phyloP scores from a whole-genome alignment of 2,888 invertebrate genomes.

The Polia nebulosa region DNA sequence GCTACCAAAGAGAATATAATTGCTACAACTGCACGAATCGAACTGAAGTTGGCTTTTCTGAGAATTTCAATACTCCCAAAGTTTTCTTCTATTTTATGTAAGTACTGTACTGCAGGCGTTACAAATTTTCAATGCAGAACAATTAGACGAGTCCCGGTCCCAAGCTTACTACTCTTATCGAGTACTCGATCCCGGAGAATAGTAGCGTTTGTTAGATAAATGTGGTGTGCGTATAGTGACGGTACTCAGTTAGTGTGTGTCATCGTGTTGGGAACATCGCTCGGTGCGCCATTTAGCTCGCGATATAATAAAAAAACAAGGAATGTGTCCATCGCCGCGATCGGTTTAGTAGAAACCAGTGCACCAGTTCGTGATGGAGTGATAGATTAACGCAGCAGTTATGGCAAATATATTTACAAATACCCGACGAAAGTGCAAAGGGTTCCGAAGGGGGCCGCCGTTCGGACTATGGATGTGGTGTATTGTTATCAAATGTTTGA shows the following conservation, averaged over 20 bases:
- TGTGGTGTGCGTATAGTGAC: conserved; percentile 72
- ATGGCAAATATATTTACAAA: conserved; percentile 80
- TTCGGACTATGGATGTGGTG: conserved; percentile 84
- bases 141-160: conserved; percentile 69
- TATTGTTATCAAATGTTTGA: conserved; percentile 79
- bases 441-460: conserved; percentile 77
- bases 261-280: conserved; percentile 84
- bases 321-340: conserved; percentile 81
- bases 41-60: conserved; percentile 86
- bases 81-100: conserved; percentile 86
- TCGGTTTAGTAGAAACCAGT: conserved; percentile 74
- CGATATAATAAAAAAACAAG: conserved; percentile 80
- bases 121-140: conserved; percentile 74
- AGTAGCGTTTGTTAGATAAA: conserved; percentile 75
- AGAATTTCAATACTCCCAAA: conserved; percentile 80
- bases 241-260: conserved; percentile 83
- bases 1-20: no score
- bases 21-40: conserved; percentile 55
- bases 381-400: conserved; percentile 75
- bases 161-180: conserved; percentile 62
- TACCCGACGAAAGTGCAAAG: conserved; percentile 79
- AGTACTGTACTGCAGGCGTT: conserved; percentile 80
- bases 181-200: conserved; percentile 65
- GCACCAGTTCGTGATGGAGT: conserved; percentile 83
- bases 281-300: conserved; percentile 87